Percentiles rank a stretch among this genome's conserved stretches.
These are phyloP conservation scores for Lepidiolamprologus cunningtoni DNA, from an alignment of 2,113 vertebrate species.

Conservation along the genomic window DNA sequence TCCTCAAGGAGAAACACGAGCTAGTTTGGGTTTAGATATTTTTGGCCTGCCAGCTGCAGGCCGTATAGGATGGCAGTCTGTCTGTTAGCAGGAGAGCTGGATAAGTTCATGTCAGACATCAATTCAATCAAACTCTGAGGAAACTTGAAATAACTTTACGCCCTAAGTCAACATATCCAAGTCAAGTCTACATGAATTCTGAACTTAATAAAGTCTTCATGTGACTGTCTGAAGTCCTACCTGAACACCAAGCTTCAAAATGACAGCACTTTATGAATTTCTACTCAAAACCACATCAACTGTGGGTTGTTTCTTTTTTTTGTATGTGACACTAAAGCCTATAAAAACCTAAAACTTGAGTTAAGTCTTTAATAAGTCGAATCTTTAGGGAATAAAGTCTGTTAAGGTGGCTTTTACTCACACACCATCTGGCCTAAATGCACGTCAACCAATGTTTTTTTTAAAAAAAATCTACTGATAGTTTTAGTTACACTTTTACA, in stretches of 20 bases:
- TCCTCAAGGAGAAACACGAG: neutral
- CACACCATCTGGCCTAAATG: neutral
- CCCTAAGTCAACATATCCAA: neutral
- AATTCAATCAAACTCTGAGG: neutral
- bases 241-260: neutral
- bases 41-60: neutral
- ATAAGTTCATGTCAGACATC: neutral
- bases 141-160: neutral
- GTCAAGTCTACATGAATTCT: neutral
- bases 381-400: neutral
- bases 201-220: neutral
- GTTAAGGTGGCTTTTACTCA: neutral
- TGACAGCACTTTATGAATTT: neutral
- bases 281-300: neutral
- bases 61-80: neutral
- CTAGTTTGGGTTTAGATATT: neutral
- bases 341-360: neutral
- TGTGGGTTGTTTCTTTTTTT: neutral
- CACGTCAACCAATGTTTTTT: neutral
- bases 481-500: neutral
- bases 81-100: neutral
- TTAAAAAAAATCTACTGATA: neutral
- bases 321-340: neutral
- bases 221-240: neutral
- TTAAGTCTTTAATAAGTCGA: neutral